A percentile compares a stretch with the other conserved stretches of the same genome.
phyloP scores from a whole-genome alignment of 1,140 invertebrate genomes.

The Caenorhabditis tropicalis region DNA sequence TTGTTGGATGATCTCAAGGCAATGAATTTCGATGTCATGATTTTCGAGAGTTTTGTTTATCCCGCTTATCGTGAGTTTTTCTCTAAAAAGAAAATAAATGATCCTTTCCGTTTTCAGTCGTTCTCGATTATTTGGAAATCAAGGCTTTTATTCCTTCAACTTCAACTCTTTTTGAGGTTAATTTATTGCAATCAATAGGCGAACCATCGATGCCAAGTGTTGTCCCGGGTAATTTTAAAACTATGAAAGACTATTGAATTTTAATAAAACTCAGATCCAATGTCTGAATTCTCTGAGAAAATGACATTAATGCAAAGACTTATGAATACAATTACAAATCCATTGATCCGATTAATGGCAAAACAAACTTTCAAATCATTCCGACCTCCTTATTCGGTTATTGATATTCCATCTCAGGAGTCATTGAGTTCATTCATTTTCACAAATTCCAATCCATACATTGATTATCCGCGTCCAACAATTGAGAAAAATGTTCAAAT shows the following conservation, averaged over 20 bases:
- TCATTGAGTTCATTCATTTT: constrained; percentile 38
- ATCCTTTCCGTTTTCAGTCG: background rate
- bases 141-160: background rate
- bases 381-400: background rate
- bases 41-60: background rate
- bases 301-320: background rate
- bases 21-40: background rate
- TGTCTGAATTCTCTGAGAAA: background rate
- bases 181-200: background rate
- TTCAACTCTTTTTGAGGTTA: background rate
- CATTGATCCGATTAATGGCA: background rate
- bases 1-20: constrained; percentile 8
- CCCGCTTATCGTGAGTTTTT: background rate
- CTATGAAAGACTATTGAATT: background rate
- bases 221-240: background rate
- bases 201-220: constrained; percentile 35
- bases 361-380: background rate
- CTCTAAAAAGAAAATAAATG: background rate
- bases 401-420: background rate
- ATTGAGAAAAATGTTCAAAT: constrained; percentile 53
- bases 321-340: background rate
- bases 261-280: background rate
- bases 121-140: constrained; percentile 39
- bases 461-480: constrained; percentile 45
- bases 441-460: constrained; percentile 48